Evolutionary conservation across 2,888 invertebrate genomes (phyloP), one percentile per base, ranked within the genome.

Genomic region (Sesia apiformis): DNA sequence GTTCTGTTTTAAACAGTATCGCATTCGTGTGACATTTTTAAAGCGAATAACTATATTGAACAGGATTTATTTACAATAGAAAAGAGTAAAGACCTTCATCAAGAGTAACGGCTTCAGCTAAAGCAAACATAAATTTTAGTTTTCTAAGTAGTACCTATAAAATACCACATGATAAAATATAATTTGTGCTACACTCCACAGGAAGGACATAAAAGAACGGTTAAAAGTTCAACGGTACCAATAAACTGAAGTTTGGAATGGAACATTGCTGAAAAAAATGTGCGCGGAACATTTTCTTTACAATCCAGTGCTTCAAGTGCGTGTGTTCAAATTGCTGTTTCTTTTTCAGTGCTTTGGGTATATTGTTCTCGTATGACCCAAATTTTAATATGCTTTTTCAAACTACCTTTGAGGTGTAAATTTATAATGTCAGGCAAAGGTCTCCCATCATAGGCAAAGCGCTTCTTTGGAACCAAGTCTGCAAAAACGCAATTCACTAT

Each of bases 321-420:
- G n/a, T 23, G 4, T 46, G 46, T 46, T 46, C 7, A 46, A 3
- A 8, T 43, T 8, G 43, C n/a, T 43, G 43, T n/a, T 7, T 46
- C 23, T n/a, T 46, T 5, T 46, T 46, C n/a, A 23, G 23, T 23
- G 4, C 46, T 46, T 46, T 46, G 46, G 46, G 46, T 46, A 8
- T 46, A 46, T 23, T 8, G 46, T 46, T 23, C 46, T 46, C 8
- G 46, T 46, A 23, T 46, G 4, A 63, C 63, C 61, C 52, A 52
- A 53, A 40, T 52, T 57, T 63, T 56, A 43, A 52, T 38, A 58
- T 56, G 55, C 53, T 54, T 57, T 61, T 57, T 52, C 50, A 46
- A 38, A 60, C 74, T 84, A 89, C 88, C 88, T 88, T 89, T 89
- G 7, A 89, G 80, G 74, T 87, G 89, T 69, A 89, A 84, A 59